Evolutionary conservation across 2,797 vertebrate species (phyloP), one percentile per base, ranked within the genome.

Genomic region (Nannoperca obscura): DNA sequence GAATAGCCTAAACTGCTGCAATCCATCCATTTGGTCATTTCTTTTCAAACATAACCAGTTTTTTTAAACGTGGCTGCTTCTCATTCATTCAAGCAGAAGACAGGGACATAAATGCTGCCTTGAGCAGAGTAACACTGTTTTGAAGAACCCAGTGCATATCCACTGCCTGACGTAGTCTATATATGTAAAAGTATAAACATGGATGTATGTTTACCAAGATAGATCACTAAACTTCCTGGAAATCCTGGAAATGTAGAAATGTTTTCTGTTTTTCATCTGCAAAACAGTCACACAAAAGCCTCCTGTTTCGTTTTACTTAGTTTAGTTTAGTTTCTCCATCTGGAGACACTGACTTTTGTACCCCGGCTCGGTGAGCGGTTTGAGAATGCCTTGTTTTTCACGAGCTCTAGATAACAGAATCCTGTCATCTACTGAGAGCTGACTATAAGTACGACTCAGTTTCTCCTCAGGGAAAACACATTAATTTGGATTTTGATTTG

Each of bases 401-500:
- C 74, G 86, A 86, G 87, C 86, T 87, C 72, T 73, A 91, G 89
- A 93, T 93, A 94, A 93, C 91, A 92, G 91, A 91, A 92, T 90
- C 87, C 93, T 94, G 93, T 95, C 93, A 95, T 94, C 92, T 94
- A 93, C 91, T 88, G 91, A 93, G 92, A 83, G 88, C 84, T 61
- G 88, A 92, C 88, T 94, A 90, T 90, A 93, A 93, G 92, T 93
- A 86, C 85, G 91, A 90, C 92, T 92, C 92, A 46, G 87, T 92
- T 93, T 84, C 92, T 93, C 92, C 92, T 92, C 87, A 50, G 93
- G 94, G 93, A 93, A 95, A 94, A 95, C 94, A 93, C 93, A 94
- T 95, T 95, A 92, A 94, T 94, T 95, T 94, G 86, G 93, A 95
- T 94, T 95, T 94, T 91, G 91, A 94, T 95, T 95, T 95, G 94